A percentile compares a stretch with the other conserved stretches of the same genome.
Conservation (phyloP, 1,140 invertebrate species). For the Hyphantria cunea region DNA sequence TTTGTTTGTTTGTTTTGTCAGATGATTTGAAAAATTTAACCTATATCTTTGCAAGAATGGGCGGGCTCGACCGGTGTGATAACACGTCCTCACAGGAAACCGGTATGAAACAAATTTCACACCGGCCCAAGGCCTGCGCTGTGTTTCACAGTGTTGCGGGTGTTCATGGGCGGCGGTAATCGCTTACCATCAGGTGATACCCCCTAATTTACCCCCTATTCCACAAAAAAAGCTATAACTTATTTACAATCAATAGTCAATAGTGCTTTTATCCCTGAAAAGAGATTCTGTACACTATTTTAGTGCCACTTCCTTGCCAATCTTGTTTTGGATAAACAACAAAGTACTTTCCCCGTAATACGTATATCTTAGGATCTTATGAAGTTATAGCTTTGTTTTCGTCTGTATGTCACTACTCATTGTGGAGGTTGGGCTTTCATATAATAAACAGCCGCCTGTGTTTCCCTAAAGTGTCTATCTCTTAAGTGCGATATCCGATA, state of each 20-base stretch:
- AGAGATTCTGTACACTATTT: conserved; percentile 25
- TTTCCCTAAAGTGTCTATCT: conserved; percentile 21
- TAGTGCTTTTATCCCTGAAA: conserved; percentile 15
- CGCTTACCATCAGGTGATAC: too few species aligned
- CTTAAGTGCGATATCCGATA: conserved; percentile 8
- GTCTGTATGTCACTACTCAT: conserved; percentile 36
- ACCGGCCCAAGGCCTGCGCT: too few species aligned
- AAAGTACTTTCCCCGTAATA: conserved; percentile 32
- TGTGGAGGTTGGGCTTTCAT: conserved; percentile 9
- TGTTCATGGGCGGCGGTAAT: too few species aligned
- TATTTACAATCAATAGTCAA: neutral
- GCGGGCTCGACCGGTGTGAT: too few species aligned
- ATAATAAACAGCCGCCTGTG: conserved; percentile 14
- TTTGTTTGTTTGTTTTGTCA: too few species aligned
- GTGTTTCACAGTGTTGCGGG: too few species aligned
- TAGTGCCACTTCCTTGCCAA: conserved; percentile 24
- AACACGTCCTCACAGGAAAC: too few species aligned
- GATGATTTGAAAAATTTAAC: too few species aligned
- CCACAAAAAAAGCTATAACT: too few species aligned
- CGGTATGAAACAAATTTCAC: too few species aligned
- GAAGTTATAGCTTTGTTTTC: conserved; percentile 62
- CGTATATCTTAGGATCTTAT: conserved; percentile 42
- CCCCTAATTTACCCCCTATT: too few species aligned
- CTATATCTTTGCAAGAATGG: too few species aligned
- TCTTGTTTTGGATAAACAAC: conserved; percentile 47